A percentile compares a stretch with the other conserved stretches of the same genome.
Evolutionary conservation across 1,140 invertebrate genomes (phyloP).

Genomic region (Aphis gossypii): DNA sequence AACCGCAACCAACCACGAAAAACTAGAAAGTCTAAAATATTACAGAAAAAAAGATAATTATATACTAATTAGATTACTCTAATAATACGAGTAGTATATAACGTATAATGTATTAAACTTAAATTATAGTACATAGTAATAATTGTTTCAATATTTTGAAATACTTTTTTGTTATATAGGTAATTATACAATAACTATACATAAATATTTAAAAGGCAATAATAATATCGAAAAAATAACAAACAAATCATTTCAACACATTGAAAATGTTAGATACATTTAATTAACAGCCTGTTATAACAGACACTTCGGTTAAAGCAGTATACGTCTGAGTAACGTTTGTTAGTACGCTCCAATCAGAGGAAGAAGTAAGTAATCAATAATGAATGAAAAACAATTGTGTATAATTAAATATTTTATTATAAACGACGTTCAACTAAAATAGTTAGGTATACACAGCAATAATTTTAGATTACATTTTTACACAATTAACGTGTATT

Average conservation of each 20-base stretch:
- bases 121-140: not conserved
- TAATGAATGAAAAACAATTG: not conserved
- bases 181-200: not conserved
- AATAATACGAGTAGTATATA: not conserved
- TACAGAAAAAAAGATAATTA: not conserved
- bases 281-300: not conserved
- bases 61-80: not conserved
- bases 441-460: too few relatives aligned
- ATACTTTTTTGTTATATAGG: not conserved
- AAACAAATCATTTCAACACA: not conserved
- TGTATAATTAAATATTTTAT: too few relatives aligned
- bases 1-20: not conserved
- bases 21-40: not conserved
- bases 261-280: not conserved
- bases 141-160: not conserved
- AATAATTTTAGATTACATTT: too few relatives aligned
- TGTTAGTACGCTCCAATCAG: not conserved
- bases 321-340: not conserved
- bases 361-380: not conserved
- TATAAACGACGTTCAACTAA: too few relatives aligned
- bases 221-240: not conserved
- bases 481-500: too few relatives aligned
- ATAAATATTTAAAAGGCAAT: not conserved
- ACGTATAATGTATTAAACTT: not conserved
- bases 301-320: not conserved